Conservation (phyloP, 1,140 invertebrate genomes). For the Drosophila arawakana region DNA sequence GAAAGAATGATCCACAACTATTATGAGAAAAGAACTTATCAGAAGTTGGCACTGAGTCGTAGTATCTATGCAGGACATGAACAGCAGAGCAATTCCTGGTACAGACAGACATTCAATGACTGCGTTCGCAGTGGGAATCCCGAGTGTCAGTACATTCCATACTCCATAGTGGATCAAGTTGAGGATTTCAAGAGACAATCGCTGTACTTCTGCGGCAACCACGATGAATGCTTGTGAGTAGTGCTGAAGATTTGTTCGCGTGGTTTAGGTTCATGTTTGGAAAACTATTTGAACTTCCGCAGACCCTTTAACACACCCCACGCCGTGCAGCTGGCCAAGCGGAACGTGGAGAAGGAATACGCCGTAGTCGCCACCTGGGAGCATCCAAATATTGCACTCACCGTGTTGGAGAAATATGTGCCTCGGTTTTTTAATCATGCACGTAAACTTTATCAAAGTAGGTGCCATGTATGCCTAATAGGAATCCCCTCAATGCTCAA, state of each 20-base stretch:
- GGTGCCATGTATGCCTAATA: conserved; percentile 34
- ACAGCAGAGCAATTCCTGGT: conserved; percentile 91
- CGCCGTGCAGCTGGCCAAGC: conserved; percentile 92
- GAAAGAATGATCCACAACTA: conserved; percentile 95
- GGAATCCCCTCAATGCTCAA: not conserved
- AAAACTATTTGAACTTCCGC: not conserved
- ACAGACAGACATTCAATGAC: conserved; percentile 95
- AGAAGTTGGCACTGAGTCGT: conserved; percentile 94
- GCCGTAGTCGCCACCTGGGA: conserved; percentile 94
- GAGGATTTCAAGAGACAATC: conserved; percentile 91
- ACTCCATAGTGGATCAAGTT: conserved; percentile 91
- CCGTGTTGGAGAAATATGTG: conserved; percentile 93
- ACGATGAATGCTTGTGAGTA: conserved; percentile 92
- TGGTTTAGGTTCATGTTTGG: not conserved
- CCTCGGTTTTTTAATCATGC: conserved; percentile 93
- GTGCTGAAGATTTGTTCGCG: too few species aligned
- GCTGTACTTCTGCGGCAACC: conserved; percentile 95
- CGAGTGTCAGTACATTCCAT: conserved; percentile 92
- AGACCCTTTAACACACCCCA: conserved; percentile 93
- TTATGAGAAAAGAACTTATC: conserved; percentile 87
- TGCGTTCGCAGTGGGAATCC: conserved; percentile 92
- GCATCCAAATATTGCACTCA: conserved; percentile 92
- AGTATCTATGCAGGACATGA: conserved; percentile 92
- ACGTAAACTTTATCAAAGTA: conserved; percentile 73
- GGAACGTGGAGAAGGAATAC: conserved; percentile 93